These are phyloP conservation scores for Scatophagus argus DNA, from an alignment of 2,113 vertebrate genomes.

Conservation along the genomic window DNA sequence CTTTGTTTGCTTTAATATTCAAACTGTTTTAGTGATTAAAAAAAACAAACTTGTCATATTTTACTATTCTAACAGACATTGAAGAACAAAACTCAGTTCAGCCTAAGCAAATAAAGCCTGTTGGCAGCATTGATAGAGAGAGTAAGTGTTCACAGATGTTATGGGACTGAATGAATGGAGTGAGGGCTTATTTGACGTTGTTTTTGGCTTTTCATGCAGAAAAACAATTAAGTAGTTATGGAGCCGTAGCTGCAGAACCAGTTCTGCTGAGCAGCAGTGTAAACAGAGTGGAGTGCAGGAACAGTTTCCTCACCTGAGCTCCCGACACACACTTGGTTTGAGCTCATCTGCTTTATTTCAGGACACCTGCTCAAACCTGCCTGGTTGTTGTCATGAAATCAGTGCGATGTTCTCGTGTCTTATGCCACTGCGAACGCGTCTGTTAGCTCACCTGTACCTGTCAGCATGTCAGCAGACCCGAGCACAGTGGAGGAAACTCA, in stretches of 20 bases:
- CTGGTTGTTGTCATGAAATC: no score
- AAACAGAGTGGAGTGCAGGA: slow-evolving; percentile 43
- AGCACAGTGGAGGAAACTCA: neutral
- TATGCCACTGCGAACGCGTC: neutral
- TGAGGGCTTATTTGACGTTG: neutral
- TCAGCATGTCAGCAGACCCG: neutral
- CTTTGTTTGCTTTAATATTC: neutral
- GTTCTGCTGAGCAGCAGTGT: slow-evolving; percentile 49
- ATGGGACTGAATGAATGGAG: neutral
- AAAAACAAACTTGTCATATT: neutral
- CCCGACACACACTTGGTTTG: neutral
- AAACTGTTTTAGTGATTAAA: neutral
- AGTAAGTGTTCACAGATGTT: neutral
- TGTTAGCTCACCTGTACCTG: neutral
- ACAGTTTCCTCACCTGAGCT: neutral
- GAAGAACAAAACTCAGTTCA: neutral
- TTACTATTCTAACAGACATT: no score
- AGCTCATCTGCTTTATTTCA: neutral
- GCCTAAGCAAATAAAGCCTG: neutral
- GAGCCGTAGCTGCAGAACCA: slow-evolving; percentile 43
- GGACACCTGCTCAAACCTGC: neutral
- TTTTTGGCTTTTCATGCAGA: neutral
- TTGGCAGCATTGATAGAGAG: neutral
- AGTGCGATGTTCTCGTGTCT: neutral
- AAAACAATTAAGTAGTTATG: neutral